These are phyloP conservation scores for Boloria euphrosyne DNA, from an alignment of 2,888 invertebrate genomes.

Conservation along the genomic window DNA sequence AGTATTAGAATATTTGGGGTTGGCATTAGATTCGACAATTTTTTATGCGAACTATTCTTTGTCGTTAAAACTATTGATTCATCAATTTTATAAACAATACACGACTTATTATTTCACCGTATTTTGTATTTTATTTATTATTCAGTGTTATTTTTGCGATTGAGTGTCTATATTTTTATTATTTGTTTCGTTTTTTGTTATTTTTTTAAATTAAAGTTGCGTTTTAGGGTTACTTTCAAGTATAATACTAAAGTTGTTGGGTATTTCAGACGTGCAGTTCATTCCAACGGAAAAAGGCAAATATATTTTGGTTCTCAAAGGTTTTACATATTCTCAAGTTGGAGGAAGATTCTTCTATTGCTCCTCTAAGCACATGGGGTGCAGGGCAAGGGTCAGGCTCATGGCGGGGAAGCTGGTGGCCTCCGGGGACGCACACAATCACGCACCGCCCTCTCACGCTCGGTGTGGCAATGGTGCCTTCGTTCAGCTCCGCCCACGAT, in stretches of 20 bases:
- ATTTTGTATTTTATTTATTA: constrained; percentile 7
- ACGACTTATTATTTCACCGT: constrained; percentile 1
- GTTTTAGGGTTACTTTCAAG: constrained; percentile 3
- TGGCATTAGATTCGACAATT: too few relatives aligned
- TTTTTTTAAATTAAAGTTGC: not conserved
- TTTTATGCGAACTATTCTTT: not conserved
- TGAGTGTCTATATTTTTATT: constrained; percentile 1
- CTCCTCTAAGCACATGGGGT: constrained; percentile 77
- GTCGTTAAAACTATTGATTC: not conserved
- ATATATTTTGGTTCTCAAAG: constrained; percentile 73
- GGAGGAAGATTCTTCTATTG: constrained; percentile 79
- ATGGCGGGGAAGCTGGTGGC: constrained; percentile 68
- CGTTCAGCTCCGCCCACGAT: constrained; percentile 70
- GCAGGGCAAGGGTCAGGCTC: constrained; percentile 69
- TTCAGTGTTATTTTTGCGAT: not conserved
- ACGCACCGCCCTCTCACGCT: constrained; percentile 74
- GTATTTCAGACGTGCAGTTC: constrained; percentile 74
- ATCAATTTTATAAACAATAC: constrained; percentile 2
- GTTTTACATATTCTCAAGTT: constrained; percentile 77
- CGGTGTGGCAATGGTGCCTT: constrained; percentile 77
- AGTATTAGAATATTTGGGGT: too few relatives aligned
- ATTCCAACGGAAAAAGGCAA: constrained; percentile 79
- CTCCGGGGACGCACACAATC: constrained; percentile 72
- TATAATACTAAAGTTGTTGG: constrained; percentile 42
- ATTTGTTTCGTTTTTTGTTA: not conserved